Percentiles rank a stretch among this genome's conserved stretches.
These are phyloP conservation scores for Agonopterix arenella DNA, from an alignment of 2,888 invertebrate genomes.

Conservation along the genomic window DNA sequence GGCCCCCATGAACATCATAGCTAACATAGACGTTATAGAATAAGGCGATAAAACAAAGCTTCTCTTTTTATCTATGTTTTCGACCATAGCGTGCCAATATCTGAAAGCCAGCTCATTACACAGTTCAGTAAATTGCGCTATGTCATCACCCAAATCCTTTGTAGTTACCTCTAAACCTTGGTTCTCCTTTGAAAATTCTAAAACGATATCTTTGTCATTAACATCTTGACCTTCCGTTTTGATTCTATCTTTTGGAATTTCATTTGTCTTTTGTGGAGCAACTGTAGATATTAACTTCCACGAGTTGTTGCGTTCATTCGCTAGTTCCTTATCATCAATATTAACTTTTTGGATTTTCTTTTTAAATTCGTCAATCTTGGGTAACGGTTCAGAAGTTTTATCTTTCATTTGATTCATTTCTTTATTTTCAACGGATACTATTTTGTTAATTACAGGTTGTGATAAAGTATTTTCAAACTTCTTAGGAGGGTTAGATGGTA, in stretches of 20 bases:
- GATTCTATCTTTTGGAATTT: slow-evolving; percentile 50
- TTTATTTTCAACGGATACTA: slow-evolving; percentile 2
- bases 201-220: slow-evolving; percentile 50
- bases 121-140: slow-evolving; percentile 85
- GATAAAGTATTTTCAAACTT: background rate
- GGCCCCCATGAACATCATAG: slow-evolving; percentile 93
- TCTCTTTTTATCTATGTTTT: slow-evolving; percentile 83
- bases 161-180: slow-evolving; percentile 88
- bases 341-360: slow-evolving; percentile 70
- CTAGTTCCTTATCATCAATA: slow-evolving; percentile 60
- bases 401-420: slow-evolving; percentile 8
- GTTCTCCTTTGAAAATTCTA: slow-evolving; percentile 63
- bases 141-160: slow-evolving; percentile 82
- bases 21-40: slow-evolving; percentile 89
- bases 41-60: slow-evolving; percentile 91
- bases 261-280: slow-evolving; percentile 63
- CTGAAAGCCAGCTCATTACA: slow-evolving; percentile 91
- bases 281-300: slow-evolving; percentile 79
- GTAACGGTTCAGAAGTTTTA: slow-evolving; percentile 14
- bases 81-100: slow-evolving; percentile 86
- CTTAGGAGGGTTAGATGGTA: background rate
- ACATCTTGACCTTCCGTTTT: slow-evolving; percentile 45
- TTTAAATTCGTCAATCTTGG: slow-evolving; percentile 64
- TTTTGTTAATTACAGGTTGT: background rate
- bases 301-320: slow-evolving; percentile 55